These are phyloP conservation scores for Falco punctatus DNA, from an alignment of 2,113 vertebrate genomes.

Conservation along the genomic window DNA sequence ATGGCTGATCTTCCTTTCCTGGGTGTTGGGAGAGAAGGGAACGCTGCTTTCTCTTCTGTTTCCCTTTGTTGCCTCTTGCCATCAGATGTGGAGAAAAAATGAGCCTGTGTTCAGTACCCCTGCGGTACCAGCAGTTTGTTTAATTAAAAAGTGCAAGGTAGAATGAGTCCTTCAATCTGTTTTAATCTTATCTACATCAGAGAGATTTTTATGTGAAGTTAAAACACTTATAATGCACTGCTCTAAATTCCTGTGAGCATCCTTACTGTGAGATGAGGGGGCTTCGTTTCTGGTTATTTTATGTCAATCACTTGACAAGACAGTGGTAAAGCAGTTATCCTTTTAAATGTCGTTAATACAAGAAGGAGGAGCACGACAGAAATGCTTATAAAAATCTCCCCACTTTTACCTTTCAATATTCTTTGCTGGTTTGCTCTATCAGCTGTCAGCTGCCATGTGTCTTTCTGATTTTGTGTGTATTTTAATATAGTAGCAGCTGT, in stretches of 20 bases:
- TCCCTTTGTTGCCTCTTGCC: background rate
- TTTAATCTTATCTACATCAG: constrained; percentile 11
- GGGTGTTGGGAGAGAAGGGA: background rate
- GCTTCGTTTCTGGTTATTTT: background rate
- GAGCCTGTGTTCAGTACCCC: constrained; percentile 9
- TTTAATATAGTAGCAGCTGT: background rate
- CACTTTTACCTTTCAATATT: background rate
- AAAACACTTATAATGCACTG: background rate
- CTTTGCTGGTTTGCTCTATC: background rate
- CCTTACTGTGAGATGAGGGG: background rate
- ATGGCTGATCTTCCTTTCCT: background rate
- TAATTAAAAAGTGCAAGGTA: constrained; percentile 60
- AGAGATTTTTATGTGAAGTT: constrained; percentile 7
- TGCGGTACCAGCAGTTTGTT: background rate
- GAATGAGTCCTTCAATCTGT: constrained; percentile 44
- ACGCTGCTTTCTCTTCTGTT: background rate
- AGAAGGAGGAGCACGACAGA: background rate
- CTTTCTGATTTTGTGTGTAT: background rate
- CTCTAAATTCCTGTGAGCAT: background rate
- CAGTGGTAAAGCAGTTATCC: background rate
- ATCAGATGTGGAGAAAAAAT: background rate
- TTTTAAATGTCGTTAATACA: background rate
- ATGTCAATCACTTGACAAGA: background rate
- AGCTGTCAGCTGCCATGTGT: background rate
- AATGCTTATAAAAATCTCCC: background rate